Conservation (phyloP, 2,797 vertebrate species). For the Rhynchonycteris naso region DNA sequence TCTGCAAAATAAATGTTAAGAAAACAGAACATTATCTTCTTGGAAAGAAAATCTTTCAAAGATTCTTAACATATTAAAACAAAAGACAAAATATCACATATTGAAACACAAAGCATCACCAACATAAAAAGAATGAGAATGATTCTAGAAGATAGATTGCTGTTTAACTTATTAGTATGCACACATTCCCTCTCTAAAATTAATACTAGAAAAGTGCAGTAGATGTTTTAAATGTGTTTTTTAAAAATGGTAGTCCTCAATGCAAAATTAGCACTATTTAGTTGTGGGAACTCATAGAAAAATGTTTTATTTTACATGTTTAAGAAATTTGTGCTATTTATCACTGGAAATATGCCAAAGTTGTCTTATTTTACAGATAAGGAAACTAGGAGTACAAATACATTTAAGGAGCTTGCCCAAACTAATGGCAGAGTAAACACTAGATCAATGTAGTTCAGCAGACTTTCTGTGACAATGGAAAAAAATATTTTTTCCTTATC, state of each 20-base stretch:
- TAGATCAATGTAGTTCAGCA: neutral
- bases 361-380: neutral
- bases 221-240: neutral
- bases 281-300: neutral
- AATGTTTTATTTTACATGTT: neutral
- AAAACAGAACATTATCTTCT: neutral
- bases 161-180: neutral
- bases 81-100: neutral
- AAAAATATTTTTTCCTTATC: neutral
- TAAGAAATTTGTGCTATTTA: neutral
- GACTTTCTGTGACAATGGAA: neutral
- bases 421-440: neutral
- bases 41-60: neutral
- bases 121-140: neutral
- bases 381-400: neutral
- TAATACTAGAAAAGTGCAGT: neutral
- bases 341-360: neutral
- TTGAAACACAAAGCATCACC: neutral
- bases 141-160: neutral
- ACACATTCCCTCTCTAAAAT: neutral
- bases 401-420: neutral
- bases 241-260: neutral
- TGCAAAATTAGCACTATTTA: neutral
- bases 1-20: constrained; percentile 85
- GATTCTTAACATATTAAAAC: neutral